Base-by-base conservation (phyloP, 2,888 invertebrate species). In the Mesorhabditis spiculigera region DNA sequence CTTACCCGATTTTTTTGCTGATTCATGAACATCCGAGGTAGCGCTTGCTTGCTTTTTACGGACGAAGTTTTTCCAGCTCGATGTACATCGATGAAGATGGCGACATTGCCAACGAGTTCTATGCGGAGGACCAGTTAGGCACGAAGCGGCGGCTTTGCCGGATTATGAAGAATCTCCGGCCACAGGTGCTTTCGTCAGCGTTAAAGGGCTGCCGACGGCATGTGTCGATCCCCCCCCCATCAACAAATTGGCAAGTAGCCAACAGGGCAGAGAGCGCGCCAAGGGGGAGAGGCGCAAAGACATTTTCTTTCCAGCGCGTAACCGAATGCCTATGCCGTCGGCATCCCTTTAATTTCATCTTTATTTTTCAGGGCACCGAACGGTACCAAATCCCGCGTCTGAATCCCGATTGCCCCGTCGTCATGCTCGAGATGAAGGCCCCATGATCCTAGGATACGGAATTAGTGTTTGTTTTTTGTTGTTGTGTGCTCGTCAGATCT, bases 51-150 rank as follows among this genome's bases (percentile, higher is more conserved):
- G n/a, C 8, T 58, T 28, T n/a, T 28, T 28, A 28, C 28, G 28
- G 28, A 28, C 28, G 28, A 28, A 28, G 28, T 28, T 28, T 28
- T 85, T 86, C 16, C 80, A 89, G 89, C 62, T 89, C 89, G 4
- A 87, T 89, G 88, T 89, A 85, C 77, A 86, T 89, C 80, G 89
- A 89, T 84, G 88, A 89, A 78, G 89, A 89, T 84, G 89, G 89
- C 45, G 89, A 89, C 78, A 77, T 89, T 43, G 89, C 89, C 4
- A 88, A 89, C 82, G 89, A 89, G 80, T 89, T 89, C 78, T 89
- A 89, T 79, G 86, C 87, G 72, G 89, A 89, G 61, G 71, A 69
- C 63, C 75, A 71, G 45, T 73, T 75, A 42, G 74, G 71, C 8
- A 71, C 72, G 66, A 68, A 74, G 50, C 58, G 74, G 42, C 44